phyloP scores from a whole-genome alignment of 2,797 vertebrate species.

The Artibeus lituratus region DNA sequence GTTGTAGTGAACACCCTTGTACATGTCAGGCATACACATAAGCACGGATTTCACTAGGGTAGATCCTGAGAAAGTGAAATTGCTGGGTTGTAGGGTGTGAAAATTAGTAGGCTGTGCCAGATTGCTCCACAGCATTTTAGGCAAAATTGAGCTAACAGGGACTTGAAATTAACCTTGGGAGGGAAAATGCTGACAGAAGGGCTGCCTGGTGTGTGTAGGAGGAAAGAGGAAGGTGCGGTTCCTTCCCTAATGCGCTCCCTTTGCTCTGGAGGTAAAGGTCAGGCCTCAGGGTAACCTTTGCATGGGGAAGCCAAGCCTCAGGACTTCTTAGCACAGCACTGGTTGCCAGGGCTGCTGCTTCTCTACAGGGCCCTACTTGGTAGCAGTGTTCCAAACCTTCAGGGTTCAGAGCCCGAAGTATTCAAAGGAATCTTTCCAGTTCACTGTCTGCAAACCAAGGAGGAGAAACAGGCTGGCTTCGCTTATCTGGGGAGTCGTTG shows the following conservation, averaged over 20 bases:
- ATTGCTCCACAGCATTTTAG: not conserved
- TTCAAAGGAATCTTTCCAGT: not conserved
- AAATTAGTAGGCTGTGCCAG: not conserved
- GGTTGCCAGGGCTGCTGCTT: not conserved
- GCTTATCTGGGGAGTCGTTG: not conserved
- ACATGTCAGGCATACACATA: rapidly evolving
- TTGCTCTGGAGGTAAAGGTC: not conserved
- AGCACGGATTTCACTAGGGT: not conserved
- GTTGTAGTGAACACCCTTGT: not conserved
- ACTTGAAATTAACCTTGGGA: not conserved
- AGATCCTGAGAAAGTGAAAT: not conserved
- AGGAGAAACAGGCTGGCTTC: not conserved
- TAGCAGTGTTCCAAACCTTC: not conserved
- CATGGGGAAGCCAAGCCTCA: not conserved
- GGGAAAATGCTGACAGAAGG: not conserved
- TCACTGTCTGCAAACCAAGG: not conserved
- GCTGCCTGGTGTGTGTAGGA: not conserved
- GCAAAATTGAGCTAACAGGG: not conserved
- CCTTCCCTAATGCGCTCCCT: not conserved
- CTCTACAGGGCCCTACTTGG: not conserved
- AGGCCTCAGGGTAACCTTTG: not conserved
- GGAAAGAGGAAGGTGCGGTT: not conserved
- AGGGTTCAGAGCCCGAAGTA: not conserved
- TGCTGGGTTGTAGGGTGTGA: not conserved
- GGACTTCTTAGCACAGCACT: not conserved